Conservation (phyloP, 2,113 vertebrate genomes). For the Hylia prasina region DNA sequence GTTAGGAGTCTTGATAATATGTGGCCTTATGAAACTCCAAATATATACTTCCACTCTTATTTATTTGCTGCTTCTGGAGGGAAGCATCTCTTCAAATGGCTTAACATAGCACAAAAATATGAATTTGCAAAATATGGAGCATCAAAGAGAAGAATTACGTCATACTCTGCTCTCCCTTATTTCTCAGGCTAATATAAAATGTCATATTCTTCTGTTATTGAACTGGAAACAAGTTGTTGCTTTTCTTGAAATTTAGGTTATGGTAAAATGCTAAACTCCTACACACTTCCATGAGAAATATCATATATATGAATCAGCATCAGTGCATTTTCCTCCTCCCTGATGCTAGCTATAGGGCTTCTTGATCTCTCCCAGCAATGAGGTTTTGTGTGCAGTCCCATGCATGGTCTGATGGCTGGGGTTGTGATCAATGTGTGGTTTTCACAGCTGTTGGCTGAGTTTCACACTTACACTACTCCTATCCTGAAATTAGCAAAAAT, state of each 20-base stretch:
- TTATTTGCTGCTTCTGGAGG: not conserved
- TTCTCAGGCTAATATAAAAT: conserved; percentile 5
- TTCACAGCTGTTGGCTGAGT: not conserved
- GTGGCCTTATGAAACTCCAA: not conserved
- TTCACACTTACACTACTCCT: not conserved
- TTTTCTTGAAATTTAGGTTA: conserved; percentile 41
- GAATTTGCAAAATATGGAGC: conserved; percentile 4
- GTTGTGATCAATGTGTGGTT: not conserved
- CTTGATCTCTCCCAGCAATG: not conserved
- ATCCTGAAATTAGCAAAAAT: not conserved
- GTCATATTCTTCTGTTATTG: not conserved
- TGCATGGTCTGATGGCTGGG: not conserved
- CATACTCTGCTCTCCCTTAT: not conserved
- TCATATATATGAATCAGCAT: not conserved
- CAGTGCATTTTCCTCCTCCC: not conserved
- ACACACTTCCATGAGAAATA: conserved; percentile 1
- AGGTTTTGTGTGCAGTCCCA: not conserved
- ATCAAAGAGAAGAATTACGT: not conserved
- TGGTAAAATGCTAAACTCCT: conserved; percentile 34
- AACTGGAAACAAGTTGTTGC: conserved; percentile 6
- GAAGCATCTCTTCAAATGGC: not conserved
- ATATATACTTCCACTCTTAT: not conserved
- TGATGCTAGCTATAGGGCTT: not conserved
- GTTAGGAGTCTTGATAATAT: not conserved
- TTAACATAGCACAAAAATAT: not conserved